Evolutionary conservation across 2,888 invertebrate species (phyloP).

Genomic region (Parnassius mnemosyne): DNA sequence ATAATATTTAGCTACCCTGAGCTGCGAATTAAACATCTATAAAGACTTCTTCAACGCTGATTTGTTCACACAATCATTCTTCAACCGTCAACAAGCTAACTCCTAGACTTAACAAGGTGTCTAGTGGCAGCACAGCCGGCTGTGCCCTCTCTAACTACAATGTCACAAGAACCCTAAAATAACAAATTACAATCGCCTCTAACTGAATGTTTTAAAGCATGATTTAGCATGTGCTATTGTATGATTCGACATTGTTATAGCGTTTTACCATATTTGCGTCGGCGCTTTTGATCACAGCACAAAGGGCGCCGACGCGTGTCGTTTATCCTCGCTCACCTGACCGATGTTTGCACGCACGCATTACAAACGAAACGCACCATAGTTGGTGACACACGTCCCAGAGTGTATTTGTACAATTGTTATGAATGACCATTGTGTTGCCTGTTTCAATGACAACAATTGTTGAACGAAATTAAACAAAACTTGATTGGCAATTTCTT

Average conservation of each 20-base stretch:
- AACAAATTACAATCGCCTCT: constrained; percentile 17
- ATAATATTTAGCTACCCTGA: neutral
- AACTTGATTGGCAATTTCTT: no score
- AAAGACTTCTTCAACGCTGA: constrained; percentile 7
- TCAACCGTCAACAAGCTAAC: constrained; percentile 53
- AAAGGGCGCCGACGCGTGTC: constrained; percentile 75
- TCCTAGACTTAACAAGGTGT: constrained; percentile 73
- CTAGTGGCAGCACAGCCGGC: constrained; percentile 51
- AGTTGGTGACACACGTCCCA: constrained; percentile 25
- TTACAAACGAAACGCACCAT: constrained; percentile 39
- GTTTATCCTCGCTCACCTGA: constrained; percentile 75
- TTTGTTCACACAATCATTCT: constrained; percentile 41
- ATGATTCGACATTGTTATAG: constrained; percentile 34
- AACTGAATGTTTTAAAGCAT: constrained; percentile 16
- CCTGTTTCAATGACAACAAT: constrained; percentile 32
- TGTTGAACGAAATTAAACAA: constrained; percentile 1
- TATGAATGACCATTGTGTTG: constrained; percentile 26
- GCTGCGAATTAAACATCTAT: constrained; percentile 13
- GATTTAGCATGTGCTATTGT: constrained; percentile 31
- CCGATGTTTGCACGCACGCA: constrained; percentile 46
- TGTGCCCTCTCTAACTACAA: constrained; percentile 13
- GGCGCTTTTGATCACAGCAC: constrained; percentile 69
- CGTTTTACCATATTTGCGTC: constrained; percentile 53
- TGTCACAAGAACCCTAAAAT: neutral
- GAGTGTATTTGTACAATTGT: constrained; percentile 25